Percentiles rank a stretch among this genome's conserved stretches.
These are phyloP conservation scores for Forbesichthys papilliferus DNA, from an alignment of 2,113 vertebrate genomes.

Conservation along the genomic window DNA sequence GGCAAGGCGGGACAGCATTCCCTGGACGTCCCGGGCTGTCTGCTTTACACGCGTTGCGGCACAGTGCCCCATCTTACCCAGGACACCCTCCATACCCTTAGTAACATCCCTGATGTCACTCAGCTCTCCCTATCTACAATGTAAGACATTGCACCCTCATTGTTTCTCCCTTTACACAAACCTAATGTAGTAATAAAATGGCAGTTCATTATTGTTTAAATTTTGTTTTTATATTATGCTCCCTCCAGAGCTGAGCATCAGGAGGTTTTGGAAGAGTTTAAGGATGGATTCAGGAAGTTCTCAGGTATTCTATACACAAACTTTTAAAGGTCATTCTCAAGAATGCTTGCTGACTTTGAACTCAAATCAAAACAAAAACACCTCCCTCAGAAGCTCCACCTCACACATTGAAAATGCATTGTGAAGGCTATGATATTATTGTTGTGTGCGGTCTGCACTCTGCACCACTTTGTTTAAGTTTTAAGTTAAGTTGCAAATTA, in stretches of 20 bases:
- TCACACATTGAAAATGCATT: too few relatives aligned
- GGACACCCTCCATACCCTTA: conserved; percentile 80
- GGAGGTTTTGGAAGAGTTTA: conserved; percentile 91
- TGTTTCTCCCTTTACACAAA: neutral
- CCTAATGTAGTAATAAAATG: neutral
- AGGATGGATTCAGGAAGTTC: conserved; percentile 89
- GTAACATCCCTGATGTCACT: conserved; percentile 79
- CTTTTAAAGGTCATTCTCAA: too few relatives aligned
- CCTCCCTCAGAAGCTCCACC: too few relatives aligned
- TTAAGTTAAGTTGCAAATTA: too few relatives aligned
- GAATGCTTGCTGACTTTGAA: too few relatives aligned
- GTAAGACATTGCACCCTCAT: conserved; percentile 68
- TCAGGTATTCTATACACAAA: conserved; percentile 78
- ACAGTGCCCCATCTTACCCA: conserved; percentile 88
- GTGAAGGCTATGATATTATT: too few relatives aligned
- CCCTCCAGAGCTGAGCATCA: conserved; percentile 86
- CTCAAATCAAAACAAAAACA: too few relatives aligned
- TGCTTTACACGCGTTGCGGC: conserved; percentile 87
- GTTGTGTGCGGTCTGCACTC: too few relatives aligned
- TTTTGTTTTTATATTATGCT: conserved; percentile 4
- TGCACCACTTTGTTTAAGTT: too few relatives aligned
- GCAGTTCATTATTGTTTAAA: neutral
- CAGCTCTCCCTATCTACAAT: conserved; percentile 84
- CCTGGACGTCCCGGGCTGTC: conserved; percentile 86
- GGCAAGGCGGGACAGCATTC: conserved; percentile 71